These are phyloP conservation scores for Ceratotherium simum DNA, from an alignment of 2,113 vertebrate genomes.

Conservation along the genomic window DNA sequence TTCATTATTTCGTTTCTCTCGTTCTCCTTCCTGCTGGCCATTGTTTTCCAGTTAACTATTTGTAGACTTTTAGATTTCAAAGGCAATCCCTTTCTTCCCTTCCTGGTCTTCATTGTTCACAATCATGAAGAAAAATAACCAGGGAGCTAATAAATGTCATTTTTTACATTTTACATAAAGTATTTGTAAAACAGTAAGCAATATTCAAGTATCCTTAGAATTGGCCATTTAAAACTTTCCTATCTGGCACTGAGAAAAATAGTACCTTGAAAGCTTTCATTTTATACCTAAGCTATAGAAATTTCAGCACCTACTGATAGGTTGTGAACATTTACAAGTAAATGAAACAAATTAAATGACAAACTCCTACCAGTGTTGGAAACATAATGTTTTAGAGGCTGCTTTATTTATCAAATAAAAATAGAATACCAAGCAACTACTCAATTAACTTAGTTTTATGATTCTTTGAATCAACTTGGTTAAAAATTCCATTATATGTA, in stretches of 20 bases:
- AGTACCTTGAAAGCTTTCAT: slow-evolving; percentile 71
- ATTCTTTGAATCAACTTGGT: neutral
- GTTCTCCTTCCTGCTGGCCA: neutral
- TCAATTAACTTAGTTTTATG: slow-evolving; percentile 64
- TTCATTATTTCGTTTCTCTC: neutral
- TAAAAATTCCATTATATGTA: neutral
- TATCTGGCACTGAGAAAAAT: slow-evolving; percentile 70
- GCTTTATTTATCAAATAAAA: slow-evolving; percentile 74
- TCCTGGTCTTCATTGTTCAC: slow-evolving; percentile 54
- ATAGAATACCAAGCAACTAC: slow-evolving; percentile 41
- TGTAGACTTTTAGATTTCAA: slow-evolving; percentile 52
- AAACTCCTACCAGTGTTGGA: slow-evolving; percentile 57
- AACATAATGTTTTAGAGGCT: slow-evolving; percentile 70
- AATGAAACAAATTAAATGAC: slow-evolving; percentile 67
- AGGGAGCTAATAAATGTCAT: slow-evolving; percentile 70
- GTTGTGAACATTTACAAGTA: slow-evolving; percentile 64
- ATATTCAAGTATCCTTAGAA: slow-evolving; percentile 76
- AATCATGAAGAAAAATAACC: slow-evolving; percentile 66
- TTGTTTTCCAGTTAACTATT: slow-evolving; percentile 51
- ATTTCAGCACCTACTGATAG: slow-evolving; percentile 70
- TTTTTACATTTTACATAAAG: slow-evolving; percentile 74
- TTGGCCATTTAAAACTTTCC: slow-evolving; percentile 76
- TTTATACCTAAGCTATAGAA: slow-evolving; percentile 70
- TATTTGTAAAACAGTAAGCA: slow-evolving; percentile 76
- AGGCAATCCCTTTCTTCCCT: neutral